phyloP scores from a whole-genome alignment of 2,888 invertebrate genomes.

The Tetropium fuscum region DNA sequence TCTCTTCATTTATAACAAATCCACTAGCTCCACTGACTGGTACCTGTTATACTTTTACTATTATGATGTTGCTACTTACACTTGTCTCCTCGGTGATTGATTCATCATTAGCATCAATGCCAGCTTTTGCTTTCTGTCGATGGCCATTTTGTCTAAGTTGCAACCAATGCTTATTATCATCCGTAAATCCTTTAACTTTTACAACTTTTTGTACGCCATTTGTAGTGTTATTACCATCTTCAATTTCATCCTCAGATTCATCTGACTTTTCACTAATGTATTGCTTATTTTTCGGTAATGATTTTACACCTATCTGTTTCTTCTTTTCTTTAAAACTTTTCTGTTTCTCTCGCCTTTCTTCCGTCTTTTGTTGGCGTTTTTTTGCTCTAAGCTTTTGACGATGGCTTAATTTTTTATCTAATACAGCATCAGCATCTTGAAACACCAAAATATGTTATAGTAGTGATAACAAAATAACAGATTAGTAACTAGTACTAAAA shows the following conservation, averaged over 20 bases:
- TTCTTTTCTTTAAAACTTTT: conserved; percentile 48
- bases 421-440: conserved; percentile 64
- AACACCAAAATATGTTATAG: no score
- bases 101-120: conserved; percentile 51
- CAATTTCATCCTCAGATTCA: conserved; percentile 39
- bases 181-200: conserved; percentile 70
- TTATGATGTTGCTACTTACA: no score
- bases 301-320: no score
- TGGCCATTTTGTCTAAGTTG: conserved; percentile 70
- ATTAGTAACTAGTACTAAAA: neutral
- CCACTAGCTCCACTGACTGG: no score
- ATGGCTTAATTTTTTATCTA: conserved; percentile 73
- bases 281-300: conserved; percentile 40
- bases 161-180: conserved; percentile 81
- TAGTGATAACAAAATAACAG: conserved; percentile 51
- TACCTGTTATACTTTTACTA: no score
- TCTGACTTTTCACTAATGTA: conserved; percentile 43
- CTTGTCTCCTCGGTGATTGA: conserved; percentile 50
- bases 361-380: conserved; percentile 54
- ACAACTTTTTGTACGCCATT: conserved; percentile 55
- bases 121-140: no score
- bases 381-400: conserved; percentile 52
- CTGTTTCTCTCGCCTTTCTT: conserved; percentile 46
- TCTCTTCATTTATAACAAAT: no score
- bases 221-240: conserved; percentile 40